A percentile compares a stretch with the other conserved stretches of the same genome.
phyloP scores from a whole-genome alignment of 2,113 vertebrate genomes.

The Barbus barbus region DNA sequence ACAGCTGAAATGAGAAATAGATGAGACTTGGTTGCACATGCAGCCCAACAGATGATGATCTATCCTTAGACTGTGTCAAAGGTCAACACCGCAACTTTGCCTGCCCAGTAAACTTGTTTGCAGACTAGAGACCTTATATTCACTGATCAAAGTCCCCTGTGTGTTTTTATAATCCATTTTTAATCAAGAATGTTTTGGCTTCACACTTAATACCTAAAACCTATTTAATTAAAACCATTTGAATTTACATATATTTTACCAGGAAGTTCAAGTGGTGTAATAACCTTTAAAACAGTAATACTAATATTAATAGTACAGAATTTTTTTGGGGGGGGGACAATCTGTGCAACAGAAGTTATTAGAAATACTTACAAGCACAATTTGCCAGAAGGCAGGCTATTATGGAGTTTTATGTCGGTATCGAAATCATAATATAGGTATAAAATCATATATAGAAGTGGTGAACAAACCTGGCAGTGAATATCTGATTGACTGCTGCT shows the following conservation, averaged over 20 bases:
- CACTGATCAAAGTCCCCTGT: constrained; percentile 46
- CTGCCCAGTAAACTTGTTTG: constrained; percentile 40
- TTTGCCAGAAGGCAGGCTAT: not conserved
- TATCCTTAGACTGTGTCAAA: constrained; percentile 44
- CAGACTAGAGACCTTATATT: constrained; percentile 27
- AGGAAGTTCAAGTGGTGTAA: no score
- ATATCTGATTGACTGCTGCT: constrained; percentile 78
- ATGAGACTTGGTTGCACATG: constrained; percentile 33
- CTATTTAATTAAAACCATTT: not conserved
- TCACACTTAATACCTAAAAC: not conserved
- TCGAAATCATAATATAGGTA: not conserved
- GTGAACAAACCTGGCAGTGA: constrained; percentile 76
- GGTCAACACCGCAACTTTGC: constrained; percentile 39
- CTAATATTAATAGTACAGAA: not conserved
- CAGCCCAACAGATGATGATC: constrained; percentile 32
- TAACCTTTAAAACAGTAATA: not conserved
- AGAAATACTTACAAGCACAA: not conserved
- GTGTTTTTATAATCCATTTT: constrained; percentile 21
- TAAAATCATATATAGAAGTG: not conserved
- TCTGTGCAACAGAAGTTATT: no score
- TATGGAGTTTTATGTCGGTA: not conserved
- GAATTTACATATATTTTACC: no score
- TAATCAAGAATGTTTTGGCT: not conserved
- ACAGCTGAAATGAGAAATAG: constrained; percentile 35
- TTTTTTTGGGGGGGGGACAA: not conserved